Evolutionary conservation across 2,113 vertebrate species (phyloP).

Genomic region (Chionis minor): DNA sequence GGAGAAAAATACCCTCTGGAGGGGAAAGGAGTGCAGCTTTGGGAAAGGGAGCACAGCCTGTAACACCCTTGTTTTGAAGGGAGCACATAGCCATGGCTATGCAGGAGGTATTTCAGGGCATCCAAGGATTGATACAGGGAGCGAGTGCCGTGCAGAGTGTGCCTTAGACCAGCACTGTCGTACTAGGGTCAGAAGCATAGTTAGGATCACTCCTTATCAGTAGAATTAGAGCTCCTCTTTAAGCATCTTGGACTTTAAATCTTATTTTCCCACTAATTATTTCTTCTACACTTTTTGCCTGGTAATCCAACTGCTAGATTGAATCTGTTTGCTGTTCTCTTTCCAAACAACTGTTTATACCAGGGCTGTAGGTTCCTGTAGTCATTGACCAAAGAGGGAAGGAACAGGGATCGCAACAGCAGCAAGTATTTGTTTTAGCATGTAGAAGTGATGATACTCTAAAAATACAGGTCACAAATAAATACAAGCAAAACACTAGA

Average conservation of each 20-base stretch:
- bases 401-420: not conserved
- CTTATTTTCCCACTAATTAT: not conserved
- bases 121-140: not conserved
- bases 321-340: not conserved
- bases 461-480: not conserved
- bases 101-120: not conserved
- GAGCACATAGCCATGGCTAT: rapidly evolving
- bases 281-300: not conserved
- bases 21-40: not conserved
- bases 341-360: not conserved
- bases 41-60: not conserved
- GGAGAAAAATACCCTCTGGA: not conserved
- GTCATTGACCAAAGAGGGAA: not conserved
- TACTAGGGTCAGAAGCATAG: not conserved
- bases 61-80: not conserved
- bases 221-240: not conserved
- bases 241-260: not conserved
- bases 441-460: not conserved
- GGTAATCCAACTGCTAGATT: not conserved
- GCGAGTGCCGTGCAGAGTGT: rapidly evolving
- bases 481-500: not conserved
- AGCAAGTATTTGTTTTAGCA: not conserved
- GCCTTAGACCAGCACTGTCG: not conserved
- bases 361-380: not conserved
- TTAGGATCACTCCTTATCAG: not conserved